Evolutionary conservation across 2,888 invertebrate species (phyloP).

Genomic region (Caenorhabditis macrosperma): DNA sequence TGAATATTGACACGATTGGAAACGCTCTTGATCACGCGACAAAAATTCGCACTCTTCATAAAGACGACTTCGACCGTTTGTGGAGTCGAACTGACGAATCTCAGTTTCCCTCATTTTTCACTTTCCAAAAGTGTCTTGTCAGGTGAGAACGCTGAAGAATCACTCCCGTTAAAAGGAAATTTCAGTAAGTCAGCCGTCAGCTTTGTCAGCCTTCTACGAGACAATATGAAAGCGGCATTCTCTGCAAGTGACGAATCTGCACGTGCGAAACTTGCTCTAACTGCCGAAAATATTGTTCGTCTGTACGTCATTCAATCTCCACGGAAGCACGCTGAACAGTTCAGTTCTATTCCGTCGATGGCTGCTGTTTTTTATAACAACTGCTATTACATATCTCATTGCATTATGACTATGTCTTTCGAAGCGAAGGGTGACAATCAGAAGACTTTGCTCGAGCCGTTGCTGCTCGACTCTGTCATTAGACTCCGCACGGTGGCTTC

Average conservation of each 20-base stretch:
- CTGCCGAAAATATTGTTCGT: conserved; percentile 74
- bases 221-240: conserved; percentile 66
- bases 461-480: conserved; percentile 66
- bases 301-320: conserved; percentile 72
- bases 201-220: conserved; percentile 68
- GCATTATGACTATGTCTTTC: conserved; percentile 67
- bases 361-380: conserved; percentile 78
- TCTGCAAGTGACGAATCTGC: conserved; percentile 63
- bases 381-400: conserved; percentile 76
- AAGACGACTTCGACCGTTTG: conserved; percentile 25
- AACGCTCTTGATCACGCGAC: conserved; percentile 7
- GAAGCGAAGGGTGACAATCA: conserved; percentile 25
- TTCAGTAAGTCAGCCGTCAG: conserved; percentile 68
- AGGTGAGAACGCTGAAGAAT: too few relatives aligned
- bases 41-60: not conserved
- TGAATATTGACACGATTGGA: conserved; percentile 20
- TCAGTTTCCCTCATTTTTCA: conserved; percentile 43
- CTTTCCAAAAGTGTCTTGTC: conserved; percentile 53
- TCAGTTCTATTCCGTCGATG: conserved; percentile 75
- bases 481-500: conserved; percentile 68
- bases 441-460: conserved; percentile 50
- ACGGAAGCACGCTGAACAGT: conserved; percentile 69
- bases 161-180: too few relatives aligned
- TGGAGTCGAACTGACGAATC: conserved; percentile 37
- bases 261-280: conserved; percentile 63